Percentiles rank a stretch among this genome's conserved stretches.
Evolutionary conservation across 2,797 vertebrate species (phyloP).

Genomic region (Rhinophrynus dorsalis): DNA sequence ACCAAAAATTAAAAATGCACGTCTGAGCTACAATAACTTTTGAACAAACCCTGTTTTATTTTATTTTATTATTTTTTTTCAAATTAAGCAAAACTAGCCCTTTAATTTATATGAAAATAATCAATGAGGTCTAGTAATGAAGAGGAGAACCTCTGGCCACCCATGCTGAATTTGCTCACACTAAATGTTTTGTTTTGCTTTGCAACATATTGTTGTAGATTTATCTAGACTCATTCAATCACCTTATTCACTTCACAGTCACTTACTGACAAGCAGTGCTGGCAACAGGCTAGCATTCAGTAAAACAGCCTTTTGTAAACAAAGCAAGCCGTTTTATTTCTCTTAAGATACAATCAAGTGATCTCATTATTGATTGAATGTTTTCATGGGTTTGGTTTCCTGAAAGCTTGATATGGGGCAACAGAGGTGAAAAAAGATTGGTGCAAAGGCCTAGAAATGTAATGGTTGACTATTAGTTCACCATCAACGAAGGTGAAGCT

Average conservation of each 20-base stretch:
- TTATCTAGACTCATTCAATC: slow-evolving; percentile 69
- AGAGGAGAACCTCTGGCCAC: slow-evolving; percentile 50
- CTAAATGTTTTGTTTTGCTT: slow-evolving; percentile 61
- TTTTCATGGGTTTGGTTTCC: slow-evolving; percentile 79
- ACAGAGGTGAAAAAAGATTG: slow-evolving; percentile 71
- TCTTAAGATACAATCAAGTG: slow-evolving; percentile 77
- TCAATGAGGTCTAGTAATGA: too few species aligned
- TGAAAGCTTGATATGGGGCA: slow-evolving; percentile 75
- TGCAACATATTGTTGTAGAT: slow-evolving; percentile 63
- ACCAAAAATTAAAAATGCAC: too few species aligned
- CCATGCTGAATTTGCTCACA: slow-evolving; percentile 59
- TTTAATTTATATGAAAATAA: too few species aligned
- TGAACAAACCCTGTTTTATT: too few species aligned
- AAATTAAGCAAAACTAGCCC: too few species aligned
- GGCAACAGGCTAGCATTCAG: slow-evolving; percentile 60
- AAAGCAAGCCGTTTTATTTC: slow-evolving; percentile 65
- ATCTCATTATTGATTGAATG: slow-evolving; percentile 76
- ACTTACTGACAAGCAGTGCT: slow-evolving; percentile 67
- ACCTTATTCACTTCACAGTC: slow-evolving; percentile 63
- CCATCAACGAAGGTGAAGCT: slow-evolving; percentile 58
- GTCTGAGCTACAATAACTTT: too few species aligned
- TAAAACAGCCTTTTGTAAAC: slow-evolving; percentile 65
- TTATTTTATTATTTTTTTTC: too few species aligned
- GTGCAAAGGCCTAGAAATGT: slow-evolving; percentile 65
- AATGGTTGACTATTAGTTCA: slow-evolving; percentile 64